Evolutionary conservation across 2,797 vertebrate genomes (phyloP).

Genomic region (Dipus sagitta): DNA sequence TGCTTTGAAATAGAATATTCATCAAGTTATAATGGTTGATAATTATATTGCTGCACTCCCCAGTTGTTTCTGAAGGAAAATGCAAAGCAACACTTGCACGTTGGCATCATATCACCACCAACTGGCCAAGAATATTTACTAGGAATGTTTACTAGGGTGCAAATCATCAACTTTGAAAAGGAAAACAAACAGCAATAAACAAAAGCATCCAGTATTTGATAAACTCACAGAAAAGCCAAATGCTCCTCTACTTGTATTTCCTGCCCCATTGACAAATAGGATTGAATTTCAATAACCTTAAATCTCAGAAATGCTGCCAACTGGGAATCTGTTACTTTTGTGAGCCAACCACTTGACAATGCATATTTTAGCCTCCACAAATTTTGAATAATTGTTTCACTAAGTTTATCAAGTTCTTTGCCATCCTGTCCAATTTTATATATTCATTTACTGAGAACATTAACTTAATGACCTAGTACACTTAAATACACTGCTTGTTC

Average conservation of each 20-base stretch:
- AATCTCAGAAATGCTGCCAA: conserved; percentile 16
- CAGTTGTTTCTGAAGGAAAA: conserved; percentile 63
- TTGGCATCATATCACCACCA: conserved; percentile 54
- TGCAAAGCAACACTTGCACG: conserved; percentile 17
- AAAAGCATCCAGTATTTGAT: conserved; percentile 46
- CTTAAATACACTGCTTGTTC: conserved; percentile 56
- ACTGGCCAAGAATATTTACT: conserved; percentile 49
- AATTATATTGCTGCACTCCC: conserved; percentile 59
- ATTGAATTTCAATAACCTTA: conserved; percentile 20
- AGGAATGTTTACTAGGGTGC: conserved; percentile 45
- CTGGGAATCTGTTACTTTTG: not conserved
- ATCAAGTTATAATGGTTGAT: conserved; percentile 62
- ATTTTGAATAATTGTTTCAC: conserved; percentile 3
- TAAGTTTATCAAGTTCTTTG: conserved; percentile 39
- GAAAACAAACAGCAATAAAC: conserved; percentile 59
- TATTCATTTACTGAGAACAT: conserved; percentile 40
- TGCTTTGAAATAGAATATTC: conserved; percentile 64
- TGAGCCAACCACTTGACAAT: conserved; percentile 32
- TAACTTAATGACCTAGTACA: conserved; percentile 60
- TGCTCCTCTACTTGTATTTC: not conserved
- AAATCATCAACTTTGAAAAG: conserved; percentile 54
- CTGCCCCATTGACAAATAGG: not conserved
- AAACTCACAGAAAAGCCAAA: conserved; percentile 38
- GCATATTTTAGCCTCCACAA: conserved; percentile 50
- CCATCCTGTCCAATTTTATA: conserved; percentile 61